These are phyloP conservation scores for Lethenteron camtschaticum DNA, from an alignment of 2,113 vertebrate genomes.

Conservation along the genomic window DNA sequence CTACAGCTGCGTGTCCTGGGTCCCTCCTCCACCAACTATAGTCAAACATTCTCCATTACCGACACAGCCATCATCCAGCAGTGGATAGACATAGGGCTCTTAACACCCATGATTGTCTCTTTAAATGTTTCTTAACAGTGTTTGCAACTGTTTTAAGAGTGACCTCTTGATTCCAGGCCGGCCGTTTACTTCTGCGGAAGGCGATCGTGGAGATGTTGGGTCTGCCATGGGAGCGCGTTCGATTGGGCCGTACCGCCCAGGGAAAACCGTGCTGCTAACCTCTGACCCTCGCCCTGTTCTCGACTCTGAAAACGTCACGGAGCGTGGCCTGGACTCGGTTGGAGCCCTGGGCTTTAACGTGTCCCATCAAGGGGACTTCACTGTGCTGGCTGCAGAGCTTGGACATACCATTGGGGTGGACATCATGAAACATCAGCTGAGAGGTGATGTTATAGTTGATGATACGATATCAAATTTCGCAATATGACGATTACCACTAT, in stretches of 20 bases:
- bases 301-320: constrained; percentile 17
- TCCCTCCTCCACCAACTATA: no score
- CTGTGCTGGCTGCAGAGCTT: constrained; percentile 63
- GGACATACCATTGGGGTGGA: constrained; percentile 62
- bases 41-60: no score
- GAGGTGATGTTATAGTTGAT: constrained; percentile 30
- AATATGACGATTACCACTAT: no score
- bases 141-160: no score
- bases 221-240: constrained; percentile 58
- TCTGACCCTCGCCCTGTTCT: constrained; percentile 12
- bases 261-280: constrained; percentile 57
- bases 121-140: no score
- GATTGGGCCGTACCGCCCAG: constrained; percentile 44
- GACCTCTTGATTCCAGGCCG: constrained; percentile 27
- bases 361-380: constrained; percentile 80
- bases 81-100: no score
- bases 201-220: constrained; percentile 51
- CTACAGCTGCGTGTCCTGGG: no score
- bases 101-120: no score
- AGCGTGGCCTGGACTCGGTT: no score
- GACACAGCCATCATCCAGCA: no score
- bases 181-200: constrained; percentile 64
- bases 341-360: constrained; percentile 45
- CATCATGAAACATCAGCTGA: constrained; percentile 64
- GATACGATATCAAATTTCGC: neutral